Conservation (phyloP, 2,888 invertebrate species). For the Hyalella azteca region DNA sequence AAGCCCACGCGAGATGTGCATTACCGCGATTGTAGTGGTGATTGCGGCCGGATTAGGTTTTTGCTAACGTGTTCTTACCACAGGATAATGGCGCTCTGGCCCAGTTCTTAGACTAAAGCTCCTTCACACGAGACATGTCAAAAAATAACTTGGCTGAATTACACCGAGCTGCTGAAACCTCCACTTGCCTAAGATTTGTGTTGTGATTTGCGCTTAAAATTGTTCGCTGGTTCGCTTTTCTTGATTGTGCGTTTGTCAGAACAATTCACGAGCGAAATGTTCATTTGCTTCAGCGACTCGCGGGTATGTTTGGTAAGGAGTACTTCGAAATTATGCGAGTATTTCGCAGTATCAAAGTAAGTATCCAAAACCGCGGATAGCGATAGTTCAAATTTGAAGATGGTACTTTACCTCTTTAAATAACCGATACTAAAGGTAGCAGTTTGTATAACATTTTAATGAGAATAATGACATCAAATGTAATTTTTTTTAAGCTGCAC, state of each 20-base stretch:
- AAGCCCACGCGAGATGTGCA: conserved; percentile 7
- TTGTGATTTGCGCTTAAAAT: neutral
- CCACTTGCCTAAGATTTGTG: neutral
- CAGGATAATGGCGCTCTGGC: neutral
- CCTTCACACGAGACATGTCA: neutral
- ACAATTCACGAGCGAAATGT: too few relatives aligned
- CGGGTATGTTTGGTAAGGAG: too few relatives aligned
- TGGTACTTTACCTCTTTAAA: too few relatives aligned
- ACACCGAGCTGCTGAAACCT: neutral
- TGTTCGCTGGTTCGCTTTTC: neutral
- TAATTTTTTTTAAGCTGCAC: too few relatives aligned
- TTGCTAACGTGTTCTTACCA: neutral
- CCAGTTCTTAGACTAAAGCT: neutral
- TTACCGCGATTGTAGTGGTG: conserved; percentile 4
- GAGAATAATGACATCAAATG: too few relatives aligned
- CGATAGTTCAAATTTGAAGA: too few relatives aligned
- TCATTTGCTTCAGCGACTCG: too few relatives aligned
- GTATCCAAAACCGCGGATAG: too few relatives aligned
- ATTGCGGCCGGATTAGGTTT: conserved; percentile 29
- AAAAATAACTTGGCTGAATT: neutral
- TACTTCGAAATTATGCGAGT: too few relatives aligned
- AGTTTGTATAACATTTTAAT: too few relatives aligned
- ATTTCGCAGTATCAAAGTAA: too few relatives aligned
- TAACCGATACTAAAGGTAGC: too few relatives aligned
- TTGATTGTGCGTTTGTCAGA: conserved; percentile 15